phyloP scores from a whole-genome alignment of 2,113 vertebrate genomes.

The Microtus oregoni region DNA sequence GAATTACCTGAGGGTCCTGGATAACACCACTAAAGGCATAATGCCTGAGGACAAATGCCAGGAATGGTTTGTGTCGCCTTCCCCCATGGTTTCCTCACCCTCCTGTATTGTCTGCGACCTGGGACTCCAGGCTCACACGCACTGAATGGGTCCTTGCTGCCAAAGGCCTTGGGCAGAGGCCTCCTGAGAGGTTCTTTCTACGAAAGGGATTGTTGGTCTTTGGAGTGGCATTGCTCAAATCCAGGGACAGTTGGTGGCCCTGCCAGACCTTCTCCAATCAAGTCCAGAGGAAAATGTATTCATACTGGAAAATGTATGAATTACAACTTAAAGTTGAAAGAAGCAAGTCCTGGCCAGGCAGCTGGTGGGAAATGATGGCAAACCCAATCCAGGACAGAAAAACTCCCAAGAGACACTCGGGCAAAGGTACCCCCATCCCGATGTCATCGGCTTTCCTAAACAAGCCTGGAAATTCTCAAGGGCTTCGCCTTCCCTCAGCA shows the following conservation, averaged over 20 bases:
- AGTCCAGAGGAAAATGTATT: not conserved
- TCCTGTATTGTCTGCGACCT: not conserved
- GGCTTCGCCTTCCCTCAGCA: not conserved
- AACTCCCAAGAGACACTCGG: constrained; percentile 54
- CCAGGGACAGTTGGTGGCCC: not conserved
- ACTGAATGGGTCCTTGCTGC: not conserved
- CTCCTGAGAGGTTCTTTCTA: not conserved
- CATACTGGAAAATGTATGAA: constrained; percentile 32
- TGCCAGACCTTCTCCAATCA: not conserved
- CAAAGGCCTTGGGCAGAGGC: not conserved
- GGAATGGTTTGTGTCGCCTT: not conserved
- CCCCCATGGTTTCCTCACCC: not conserved
- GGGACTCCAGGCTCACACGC: not conserved
- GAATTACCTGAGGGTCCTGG: not conserved
- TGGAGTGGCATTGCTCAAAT: not conserved
- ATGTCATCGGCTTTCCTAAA: constrained; percentile 66
- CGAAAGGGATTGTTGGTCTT: not conserved
- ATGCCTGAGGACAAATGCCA: not conserved
- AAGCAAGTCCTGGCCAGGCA: not conserved
- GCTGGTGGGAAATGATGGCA: not conserved
- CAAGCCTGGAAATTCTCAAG: constrained; percentile 49
- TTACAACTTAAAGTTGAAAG: not conserved
- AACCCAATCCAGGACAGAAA: constrained; percentile 51
- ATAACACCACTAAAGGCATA: not conserved
- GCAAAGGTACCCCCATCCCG: constrained; percentile 26